A percentile compares a stretch with the other conserved stretches of the same genome.
These are phyloP conservation scores for Micropoecilia bifurca DNA, from an alignment of 2,797 vertebrate genomes.

Conservation along the genomic window DNA sequence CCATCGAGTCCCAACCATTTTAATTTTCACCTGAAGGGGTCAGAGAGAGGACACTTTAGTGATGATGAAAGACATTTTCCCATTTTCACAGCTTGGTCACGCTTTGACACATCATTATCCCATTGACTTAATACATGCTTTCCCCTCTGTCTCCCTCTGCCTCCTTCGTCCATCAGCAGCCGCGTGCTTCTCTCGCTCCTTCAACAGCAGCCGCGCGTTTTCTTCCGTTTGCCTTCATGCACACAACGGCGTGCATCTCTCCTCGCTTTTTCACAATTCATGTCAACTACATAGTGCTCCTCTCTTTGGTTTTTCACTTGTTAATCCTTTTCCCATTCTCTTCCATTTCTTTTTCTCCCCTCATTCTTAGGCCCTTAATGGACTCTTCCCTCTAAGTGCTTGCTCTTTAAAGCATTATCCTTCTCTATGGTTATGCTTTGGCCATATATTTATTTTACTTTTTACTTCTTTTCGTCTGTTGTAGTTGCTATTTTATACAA, in stretches of 20 bases:
- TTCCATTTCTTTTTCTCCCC: constrained; percentile 33
- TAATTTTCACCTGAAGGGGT: constrained; percentile 80
- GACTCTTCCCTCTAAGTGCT: constrained; percentile 35
- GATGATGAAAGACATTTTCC: constrained; percentile 81
- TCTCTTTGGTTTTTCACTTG: constrained; percentile 24
- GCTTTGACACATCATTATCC: constrained; percentile 80
- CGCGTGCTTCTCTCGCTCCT: background rate
- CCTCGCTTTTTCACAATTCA: constrained; percentile 25
- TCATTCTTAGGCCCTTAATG: constrained; percentile 55
- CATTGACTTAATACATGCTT: constrained; percentile 75
- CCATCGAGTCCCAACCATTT: constrained; percentile 71
- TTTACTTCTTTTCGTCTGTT: constrained; percentile 17
- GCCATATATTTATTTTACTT: constrained; percentile 32
- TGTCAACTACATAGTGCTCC: constrained; percentile 6
- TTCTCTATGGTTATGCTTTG: constrained; percentile 43
- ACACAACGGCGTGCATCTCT: constrained; percentile 18
- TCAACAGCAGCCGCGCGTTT: background rate
- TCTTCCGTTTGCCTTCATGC: constrained; percentile 22
- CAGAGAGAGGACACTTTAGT: constrained; percentile 79
- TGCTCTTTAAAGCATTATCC: constrained; percentile 45
- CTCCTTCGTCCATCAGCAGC: constrained; percentile 52
- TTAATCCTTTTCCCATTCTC: constrained; percentile 47
- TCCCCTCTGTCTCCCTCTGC: constrained; percentile 53
- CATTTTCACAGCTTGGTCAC: constrained; percentile 79
- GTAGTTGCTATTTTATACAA: constrained; percentile 8